Evolutionary conservation across 2,888 invertebrate genomes (phyloP).

Genomic region (Aporophyla lueneburgensis): DNA sequence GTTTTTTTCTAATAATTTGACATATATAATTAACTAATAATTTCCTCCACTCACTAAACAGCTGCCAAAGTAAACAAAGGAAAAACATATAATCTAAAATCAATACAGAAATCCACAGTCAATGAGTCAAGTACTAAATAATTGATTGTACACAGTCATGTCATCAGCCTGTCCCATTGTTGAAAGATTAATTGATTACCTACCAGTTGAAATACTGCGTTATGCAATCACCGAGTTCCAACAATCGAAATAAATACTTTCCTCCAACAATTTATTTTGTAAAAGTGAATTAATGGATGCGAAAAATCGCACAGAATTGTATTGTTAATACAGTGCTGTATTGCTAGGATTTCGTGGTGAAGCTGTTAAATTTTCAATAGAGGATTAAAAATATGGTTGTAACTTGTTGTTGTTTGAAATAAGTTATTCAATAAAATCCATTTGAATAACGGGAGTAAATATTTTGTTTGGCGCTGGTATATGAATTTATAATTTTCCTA

Average conservation of each 20-base stretch:
- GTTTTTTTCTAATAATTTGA: neutral
- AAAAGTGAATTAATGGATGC: conserved; percentile 52
- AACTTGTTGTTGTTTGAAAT: neutral
- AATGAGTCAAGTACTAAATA: conserved; percentile 26
- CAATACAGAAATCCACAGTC: conserved; percentile 6
- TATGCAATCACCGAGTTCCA: conserved; percentile 53
- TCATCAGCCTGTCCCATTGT: conserved; percentile 48
- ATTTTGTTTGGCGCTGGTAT: neutral
- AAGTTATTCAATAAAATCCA: neutral
- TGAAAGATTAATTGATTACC: conserved; percentile 66
- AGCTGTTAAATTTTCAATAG: conserved; percentile 1
- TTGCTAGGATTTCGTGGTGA: conserved; percentile 15
- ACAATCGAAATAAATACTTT: conserved; percentile 58
- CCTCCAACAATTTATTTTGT: conserved; percentile 52
- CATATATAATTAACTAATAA: neutral
- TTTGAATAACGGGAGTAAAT: neutral
- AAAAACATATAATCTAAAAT: conserved; percentile 14
- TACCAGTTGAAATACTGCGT: conserved; percentile 51
- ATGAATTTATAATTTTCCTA: neutral
- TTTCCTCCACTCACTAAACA: neutral
- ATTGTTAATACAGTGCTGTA: conserved; percentile 7
- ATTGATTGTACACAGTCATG: conserved; percentile 50
- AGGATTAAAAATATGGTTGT: neutral
- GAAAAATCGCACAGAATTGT: conserved; percentile 30
- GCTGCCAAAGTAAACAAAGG: conserved; percentile 13